These are phyloP conservation scores for Pocota personata DNA, from an alignment of 2,888 invertebrate species.

Conservation along the genomic window DNA sequence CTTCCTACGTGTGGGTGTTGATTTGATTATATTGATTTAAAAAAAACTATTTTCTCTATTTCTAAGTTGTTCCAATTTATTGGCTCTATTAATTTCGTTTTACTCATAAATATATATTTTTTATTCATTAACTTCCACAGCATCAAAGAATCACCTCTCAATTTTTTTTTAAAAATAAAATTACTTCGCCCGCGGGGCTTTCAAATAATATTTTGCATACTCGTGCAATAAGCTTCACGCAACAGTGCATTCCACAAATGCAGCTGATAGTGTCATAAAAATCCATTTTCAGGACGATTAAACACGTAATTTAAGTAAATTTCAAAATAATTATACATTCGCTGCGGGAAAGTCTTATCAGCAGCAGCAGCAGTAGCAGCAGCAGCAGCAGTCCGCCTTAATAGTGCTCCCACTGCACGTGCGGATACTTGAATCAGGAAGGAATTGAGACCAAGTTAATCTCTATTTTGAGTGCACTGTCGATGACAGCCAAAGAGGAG, in stretches of 20 bases:
- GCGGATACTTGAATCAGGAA: constrained; percentile 34
- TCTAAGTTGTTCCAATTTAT: too few species aligned
- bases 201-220: not conserved
- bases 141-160: not conserved
- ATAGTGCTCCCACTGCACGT: constrained; percentile 22
- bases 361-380: not conserved
- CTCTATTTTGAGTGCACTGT: constrained; percentile 46
- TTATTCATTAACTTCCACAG: not conserved
- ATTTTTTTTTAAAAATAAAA: not conserved
- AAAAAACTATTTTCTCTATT: too few species aligned
- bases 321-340: constrained; percentile 24
- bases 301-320: constrained; percentile 34
- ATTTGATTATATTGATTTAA: too few species aligned
- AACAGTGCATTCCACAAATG: constrained; percentile 3
- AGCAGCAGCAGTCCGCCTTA: not conserved
- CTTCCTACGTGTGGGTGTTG: too few species aligned
- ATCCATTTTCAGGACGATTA: constrained; percentile 41
- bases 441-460: constrained; percentile 37
- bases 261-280: constrained; percentile 8
- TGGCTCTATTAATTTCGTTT: not conserved
- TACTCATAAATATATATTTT: not conserved
- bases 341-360: constrained; percentile 9
- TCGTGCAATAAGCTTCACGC: constrained; percentile 13
- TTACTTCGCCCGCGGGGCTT: not conserved
- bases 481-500: constrained; percentile 16